Conservation (phyloP, 1,140 invertebrate species). For the Drosophila kurseongensis region DNA sequence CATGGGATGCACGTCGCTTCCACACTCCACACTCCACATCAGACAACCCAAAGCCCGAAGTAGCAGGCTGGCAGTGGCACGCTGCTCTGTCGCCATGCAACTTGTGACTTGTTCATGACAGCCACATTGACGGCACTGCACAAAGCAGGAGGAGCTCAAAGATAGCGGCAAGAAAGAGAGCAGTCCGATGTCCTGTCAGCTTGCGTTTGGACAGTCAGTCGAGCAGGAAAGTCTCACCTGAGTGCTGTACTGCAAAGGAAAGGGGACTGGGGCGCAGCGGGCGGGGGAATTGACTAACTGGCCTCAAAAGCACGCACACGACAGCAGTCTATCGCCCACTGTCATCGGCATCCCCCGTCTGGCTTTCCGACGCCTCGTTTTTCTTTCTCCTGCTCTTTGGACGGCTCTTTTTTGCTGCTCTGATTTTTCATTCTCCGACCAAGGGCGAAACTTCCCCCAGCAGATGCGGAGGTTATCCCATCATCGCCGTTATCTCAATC, state of each 20-base stretch:
- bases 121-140: constrained; percentile 27
- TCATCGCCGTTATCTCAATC: constrained; percentile 26
- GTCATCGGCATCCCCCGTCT: neutral
- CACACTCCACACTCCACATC: neutral
- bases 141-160: constrained; percentile 15
- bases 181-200: constrained; percentile 2
- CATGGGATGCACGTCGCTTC: neutral
- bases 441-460: constrained; percentile 3
- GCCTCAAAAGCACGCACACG: constrained; percentile 22
- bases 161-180: constrained; percentile 8
- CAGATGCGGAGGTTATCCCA: constrained; percentile 15
- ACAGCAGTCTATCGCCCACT: neutral
- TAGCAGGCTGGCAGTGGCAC: constrained; percentile 9
- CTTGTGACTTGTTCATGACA: constrained; percentile 40
- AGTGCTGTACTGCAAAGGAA: constrained; percentile 2
- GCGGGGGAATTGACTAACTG: constrained; percentile 12
- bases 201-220: neutral
- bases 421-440: constrained; percentile 29
- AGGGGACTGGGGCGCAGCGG: neutral
- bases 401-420: constrained; percentile 1
- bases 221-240: constrained; percentile 30
- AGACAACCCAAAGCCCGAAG: too few species aligned
- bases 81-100: constrained; percentile 10
- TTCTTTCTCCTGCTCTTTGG: constrained; percentile 1
- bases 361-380: neutral